Base-by-base conservation (phyloP, 2,888 invertebrate species). In the Tanytarsus gracilentus region DNA sequence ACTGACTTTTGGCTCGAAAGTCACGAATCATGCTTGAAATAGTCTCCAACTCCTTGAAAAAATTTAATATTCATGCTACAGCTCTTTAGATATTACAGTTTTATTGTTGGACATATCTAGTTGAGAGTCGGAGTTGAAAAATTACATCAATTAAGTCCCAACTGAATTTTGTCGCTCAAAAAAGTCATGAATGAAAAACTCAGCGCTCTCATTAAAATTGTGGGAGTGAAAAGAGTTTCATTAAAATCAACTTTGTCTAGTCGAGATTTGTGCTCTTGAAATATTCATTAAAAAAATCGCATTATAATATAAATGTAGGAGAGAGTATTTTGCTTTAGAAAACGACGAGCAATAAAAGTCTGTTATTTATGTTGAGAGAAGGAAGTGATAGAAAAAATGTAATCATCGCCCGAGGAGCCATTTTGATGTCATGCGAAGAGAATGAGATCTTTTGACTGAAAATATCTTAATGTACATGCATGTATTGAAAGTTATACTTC, bases 61-160 rank as follows among this genome's bases (percentile, higher is more conserved):
- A 36, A 44, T 44, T 44, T 16, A 23, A 44, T 44, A 44, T 44
- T 44, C 44, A 44, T 11, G 21, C 21, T 23, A 33, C 33, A 33
- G 33, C 33, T n/a, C 36, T 36, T 36, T 36, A 36, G 16, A 36
- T 36, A 14, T 7, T n/a, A 36, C 9, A 36, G 33, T 36, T 36
- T 6, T 36, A 16, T 4, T 36, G 14, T 36, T n/a, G n/a, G 16
- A 14, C n/a, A 14, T 36, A 6, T 7, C 16, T 14, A 14, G 7
- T 1, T 36, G n/a, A 14, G 36, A 3, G 1, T n/a, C n/a, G 14
- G n/a, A 36, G 16, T 36, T 3, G 9, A 36, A 58, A 40, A 58
- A 58, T 58, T 58, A 58, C 48, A 58, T 39, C 58, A 58, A 58
- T 58, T 58, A 58, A 40, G 48, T 48, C 58, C 18, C 58, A 29